These are phyloP conservation scores for Lymantria dispar DNA, from an alignment of 2,888 invertebrate genomes.

Conservation along the genomic window DNA sequence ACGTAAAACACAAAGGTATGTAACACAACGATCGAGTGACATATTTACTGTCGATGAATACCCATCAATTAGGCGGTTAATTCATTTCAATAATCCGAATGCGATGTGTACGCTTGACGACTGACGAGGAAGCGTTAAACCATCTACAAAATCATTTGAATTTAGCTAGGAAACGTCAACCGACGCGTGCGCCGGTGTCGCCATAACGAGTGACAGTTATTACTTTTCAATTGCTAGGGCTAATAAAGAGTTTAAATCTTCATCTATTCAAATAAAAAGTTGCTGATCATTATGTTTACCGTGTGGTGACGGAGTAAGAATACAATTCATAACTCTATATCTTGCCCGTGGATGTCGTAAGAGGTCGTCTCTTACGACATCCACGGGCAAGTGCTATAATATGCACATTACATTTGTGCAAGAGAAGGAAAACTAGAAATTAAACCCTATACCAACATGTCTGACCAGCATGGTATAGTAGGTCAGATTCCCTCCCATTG, in stretches of 20 bases:
- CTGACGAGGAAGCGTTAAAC: conserved; percentile 49
- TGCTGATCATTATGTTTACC: no score
- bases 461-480: no score
- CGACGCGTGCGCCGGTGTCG: conserved; percentile 24
- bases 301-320: no score
- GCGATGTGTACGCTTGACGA: conserved; percentile 31
- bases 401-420: no score
- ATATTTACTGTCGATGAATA: conserved; percentile 14
- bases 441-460: no score
- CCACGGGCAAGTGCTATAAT: no score
- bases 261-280: no score
- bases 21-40: conserved; percentile 8
- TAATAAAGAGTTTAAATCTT: not conserved
- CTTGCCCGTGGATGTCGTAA: no score
- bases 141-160: conserved; percentile 39
- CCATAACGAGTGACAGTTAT: conserved; percentile 20
- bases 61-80: conserved; percentile 34
- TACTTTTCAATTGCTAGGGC: not conserved
- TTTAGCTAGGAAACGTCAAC: conserved; percentile 57
- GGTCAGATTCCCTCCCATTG: no score
- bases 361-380: no score
- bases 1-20: conserved; percentile 23
- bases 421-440: no score
- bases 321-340: no score
- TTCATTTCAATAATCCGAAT: conserved; percentile 35